Percentiles rank a stretch among this genome's conserved stretches.
These are phyloP conservation scores for Dicerorhinus sumatrensis DNA, from an alignment of 2,113 vertebrate genomes.

Conservation along the genomic window DNA sequence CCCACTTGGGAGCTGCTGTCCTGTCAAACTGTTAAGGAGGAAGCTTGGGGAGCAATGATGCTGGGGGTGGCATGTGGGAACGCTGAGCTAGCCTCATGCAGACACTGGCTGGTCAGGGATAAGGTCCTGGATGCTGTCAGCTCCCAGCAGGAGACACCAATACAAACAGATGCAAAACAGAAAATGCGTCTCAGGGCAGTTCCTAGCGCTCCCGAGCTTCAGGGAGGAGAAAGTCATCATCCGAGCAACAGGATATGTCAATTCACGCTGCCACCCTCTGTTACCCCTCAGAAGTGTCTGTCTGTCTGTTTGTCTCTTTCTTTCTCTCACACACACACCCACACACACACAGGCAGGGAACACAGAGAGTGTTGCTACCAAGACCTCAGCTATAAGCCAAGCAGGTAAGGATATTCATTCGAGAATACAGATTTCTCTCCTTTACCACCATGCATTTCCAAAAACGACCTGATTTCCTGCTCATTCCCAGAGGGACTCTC, in stretches of 20 bases:
- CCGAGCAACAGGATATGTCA: rapidly evolving
- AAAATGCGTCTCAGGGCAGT: not conserved
- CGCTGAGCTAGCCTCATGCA: not conserved
- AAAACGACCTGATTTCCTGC: not conserved
- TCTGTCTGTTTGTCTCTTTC: not conserved
- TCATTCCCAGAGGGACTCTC: not conserved
- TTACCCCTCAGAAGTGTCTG: no score
- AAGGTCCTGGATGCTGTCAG: not conserved
- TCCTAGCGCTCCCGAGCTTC: not conserved
- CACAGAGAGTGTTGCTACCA: not conserved
- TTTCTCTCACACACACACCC: not conserved
- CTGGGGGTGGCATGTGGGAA: rapidly evolving
- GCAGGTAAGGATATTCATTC: not conserved
- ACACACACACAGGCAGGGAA: no score
- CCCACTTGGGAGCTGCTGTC: rapidly evolving
- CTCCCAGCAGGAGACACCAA: not conserved
- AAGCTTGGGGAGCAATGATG: rapidly evolving
- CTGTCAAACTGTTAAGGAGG: rapidly evolving
- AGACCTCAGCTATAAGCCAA: not conserved
- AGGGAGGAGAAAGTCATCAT: not conserved
- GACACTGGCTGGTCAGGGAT: not conserved
- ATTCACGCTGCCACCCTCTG: not conserved
- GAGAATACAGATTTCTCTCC: not conserved
- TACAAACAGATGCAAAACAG: not conserved
- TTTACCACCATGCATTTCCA: not conserved